Evolutionary conservation across 2,797 vertebrate species (phyloP), one percentile per base, ranked within the genome.

Genomic region (Danionella dracula): DNA sequence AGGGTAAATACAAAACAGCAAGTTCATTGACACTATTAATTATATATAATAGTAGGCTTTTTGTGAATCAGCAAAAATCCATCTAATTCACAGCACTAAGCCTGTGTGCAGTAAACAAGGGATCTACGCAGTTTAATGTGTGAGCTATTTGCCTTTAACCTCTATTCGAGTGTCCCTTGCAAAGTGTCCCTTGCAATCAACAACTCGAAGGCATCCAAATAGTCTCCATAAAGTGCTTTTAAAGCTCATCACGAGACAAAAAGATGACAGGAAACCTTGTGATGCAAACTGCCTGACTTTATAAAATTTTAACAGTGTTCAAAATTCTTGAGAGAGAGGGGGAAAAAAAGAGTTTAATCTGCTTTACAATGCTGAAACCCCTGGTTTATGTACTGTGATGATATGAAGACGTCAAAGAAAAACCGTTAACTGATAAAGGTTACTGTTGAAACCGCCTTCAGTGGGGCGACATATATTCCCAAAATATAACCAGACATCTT

Each of bases 181-280:
- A 27, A 6, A 50, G 50, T 10, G 4, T 56, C 8, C 31, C 20
- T 7, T 40, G 35, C 12, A 66, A 57, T 66, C 54, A 66, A 19
- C 64, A 66, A 41, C 44, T 32, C 4, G 12, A 31, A 40, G 35
- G 6, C 13, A 10, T 41, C 34, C 35, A 58, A 71, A 64, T 17
- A 68, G 53, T 54, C 32, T 38, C 56, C 13, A 66, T 69, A 68
- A 76, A 70, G 32, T 10, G 4, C 32, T 40, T 40, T 58, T 67
- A 70, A 65, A 56, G 32, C 74, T 40, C 29, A 42, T 11, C 23
- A 27, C 23, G 2, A 31, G 45, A 17, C 31, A 32, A 48, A 51
- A 41, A 58, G 27, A 40, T 40, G 53, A 49, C 42, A 49, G 17
- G 19, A 56, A 55, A 56, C 19, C 4, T 50, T 11, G 13, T 38